Conservation (phyloP, 2,888 invertebrate genomes). For the Xestia rhomboidea region DNA sequence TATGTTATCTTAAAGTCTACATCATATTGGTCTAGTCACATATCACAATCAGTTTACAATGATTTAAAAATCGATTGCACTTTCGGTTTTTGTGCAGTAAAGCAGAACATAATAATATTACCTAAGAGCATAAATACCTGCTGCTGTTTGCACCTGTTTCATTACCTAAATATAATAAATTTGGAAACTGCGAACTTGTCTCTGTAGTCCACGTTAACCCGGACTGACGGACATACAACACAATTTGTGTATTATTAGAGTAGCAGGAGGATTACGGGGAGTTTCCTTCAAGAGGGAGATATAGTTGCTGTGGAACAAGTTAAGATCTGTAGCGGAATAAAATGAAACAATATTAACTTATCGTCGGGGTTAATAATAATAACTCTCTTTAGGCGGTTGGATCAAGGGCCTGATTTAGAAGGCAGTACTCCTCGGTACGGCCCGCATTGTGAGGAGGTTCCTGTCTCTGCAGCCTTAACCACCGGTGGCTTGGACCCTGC, state of each 20-base stretch:
- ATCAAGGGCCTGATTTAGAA: no score
- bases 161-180: slow-evolving; percentile 16
- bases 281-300: slow-evolving; percentile 60
- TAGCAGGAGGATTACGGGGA: slow-evolving; percentile 60
- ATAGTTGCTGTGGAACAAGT: slow-evolving; percentile 22
- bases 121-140: neutral
- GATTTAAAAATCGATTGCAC: no score
- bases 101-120: neutral
- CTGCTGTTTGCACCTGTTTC: slow-evolving; percentile 17
- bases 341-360: neutral
- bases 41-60: no score
- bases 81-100: no score
- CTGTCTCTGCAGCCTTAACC: no score
- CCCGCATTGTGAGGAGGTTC: no score
- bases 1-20: no score
- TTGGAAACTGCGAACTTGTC: slow-evolving; percentile 22
- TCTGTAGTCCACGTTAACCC: slow-evolving; percentile 31
- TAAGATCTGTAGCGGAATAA: slow-evolving; percentile 10
- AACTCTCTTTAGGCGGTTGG: no score
- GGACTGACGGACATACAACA: slow-evolving; percentile 55
- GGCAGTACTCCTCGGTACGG: no score
- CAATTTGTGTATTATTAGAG: slow-evolving; percentile 65
- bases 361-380: no score
- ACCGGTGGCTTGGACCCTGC: no score
- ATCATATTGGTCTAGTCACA: no score